phyloP scores from a whole-genome alignment of 2,113 vertebrate species.

The Etheostoma spectabile region DNA sequence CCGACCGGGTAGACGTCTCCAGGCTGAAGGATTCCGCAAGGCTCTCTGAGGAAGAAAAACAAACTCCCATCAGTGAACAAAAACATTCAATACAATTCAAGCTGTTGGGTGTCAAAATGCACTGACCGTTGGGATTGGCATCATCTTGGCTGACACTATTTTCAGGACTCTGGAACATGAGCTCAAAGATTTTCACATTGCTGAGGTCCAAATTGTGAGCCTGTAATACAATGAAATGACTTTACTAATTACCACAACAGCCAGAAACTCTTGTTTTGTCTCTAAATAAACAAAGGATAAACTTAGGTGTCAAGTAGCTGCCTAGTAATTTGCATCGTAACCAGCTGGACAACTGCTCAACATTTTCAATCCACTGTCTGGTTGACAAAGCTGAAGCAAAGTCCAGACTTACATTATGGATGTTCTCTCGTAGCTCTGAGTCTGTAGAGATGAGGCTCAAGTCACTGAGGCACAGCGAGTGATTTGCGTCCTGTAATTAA shows the following conservation, averaged over 20 bases:
- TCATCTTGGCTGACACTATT: constrained; percentile 90
- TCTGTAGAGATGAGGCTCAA: constrained; percentile 96
- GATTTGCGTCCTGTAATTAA: constrained; percentile 92
- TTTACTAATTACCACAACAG: not conserved
- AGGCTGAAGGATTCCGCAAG: constrained; percentile 87
- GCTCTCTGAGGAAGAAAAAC: constrained; percentile 80
- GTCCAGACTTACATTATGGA: constrained; percentile 88
- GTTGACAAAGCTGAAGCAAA: constrained; percentile 9
- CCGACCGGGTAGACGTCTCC: constrained; percentile 80
- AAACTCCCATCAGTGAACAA: constrained; percentile 12
- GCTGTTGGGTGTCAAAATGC: not conserved
- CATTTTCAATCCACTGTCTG: not conserved
- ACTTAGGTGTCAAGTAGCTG: not conserved
- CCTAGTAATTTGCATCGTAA: not conserved
- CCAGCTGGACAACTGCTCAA: not conserved
- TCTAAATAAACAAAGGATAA: not conserved
- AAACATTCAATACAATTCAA: not conserved
- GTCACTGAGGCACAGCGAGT: constrained; percentile 97
- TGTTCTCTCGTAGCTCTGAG: constrained; percentile 92
- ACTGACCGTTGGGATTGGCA: constrained; percentile 86
- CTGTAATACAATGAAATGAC: constrained; percentile 67
- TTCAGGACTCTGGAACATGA: constrained; percentile 97
- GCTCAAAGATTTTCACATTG: constrained; percentile 95
- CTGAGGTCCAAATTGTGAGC: constrained; percentile 91
- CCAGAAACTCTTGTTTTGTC: not conserved